These are phyloP conservation scores for Leptoclinus maculatus DNA, from an alignment of 2,797 vertebrate species.

Conservation along the genomic window DNA sequence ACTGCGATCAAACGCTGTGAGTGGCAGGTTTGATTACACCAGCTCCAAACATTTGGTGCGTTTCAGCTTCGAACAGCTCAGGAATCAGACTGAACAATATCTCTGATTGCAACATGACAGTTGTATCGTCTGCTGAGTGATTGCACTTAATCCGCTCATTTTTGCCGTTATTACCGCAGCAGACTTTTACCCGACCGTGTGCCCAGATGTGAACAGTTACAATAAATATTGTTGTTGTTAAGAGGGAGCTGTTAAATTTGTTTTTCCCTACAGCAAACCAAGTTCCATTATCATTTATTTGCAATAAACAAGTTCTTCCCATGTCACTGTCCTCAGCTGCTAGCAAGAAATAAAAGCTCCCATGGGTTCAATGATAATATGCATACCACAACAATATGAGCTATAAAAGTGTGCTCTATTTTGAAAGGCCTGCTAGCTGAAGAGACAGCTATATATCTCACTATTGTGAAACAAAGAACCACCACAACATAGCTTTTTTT, in stretches of 20 bases:
- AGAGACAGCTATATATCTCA: conserved; percentile 33
- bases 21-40: conserved; percentile 20
- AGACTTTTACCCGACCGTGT: neutral
- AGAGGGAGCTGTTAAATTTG: conserved; percentile 2
- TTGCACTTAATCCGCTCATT: conserved; percentile 25
- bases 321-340: conserved; percentile 32
- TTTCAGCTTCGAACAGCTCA: neutral
- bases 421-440: conserved; percentile 5
- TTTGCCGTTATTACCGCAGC: conserved; percentile 14
- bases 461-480: conserved; percentile 42
- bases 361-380: conserved; percentile 20
- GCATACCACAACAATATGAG: conserved; percentile 47
- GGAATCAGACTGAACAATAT: conserved; percentile 26
- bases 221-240: conserved; percentile 45
- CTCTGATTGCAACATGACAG: conserved; percentile 27
- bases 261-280: conserved; percentile 18
- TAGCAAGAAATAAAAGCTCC: conserved; percentile 23
- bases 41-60: conserved; percentile 47
- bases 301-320: conserved; percentile 24
- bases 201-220: conserved; percentile 44
- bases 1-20: conserved; percentile 27
- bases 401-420: conserved; percentile 42
- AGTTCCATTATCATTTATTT: conserved; percentile 26
- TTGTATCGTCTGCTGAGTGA: conserved; percentile 20
- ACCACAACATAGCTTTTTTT: conserved; percentile 46